Conservation (phyloP, 2,113 vertebrate species). For the Speoplatyrhinus poulsoni region DNA sequence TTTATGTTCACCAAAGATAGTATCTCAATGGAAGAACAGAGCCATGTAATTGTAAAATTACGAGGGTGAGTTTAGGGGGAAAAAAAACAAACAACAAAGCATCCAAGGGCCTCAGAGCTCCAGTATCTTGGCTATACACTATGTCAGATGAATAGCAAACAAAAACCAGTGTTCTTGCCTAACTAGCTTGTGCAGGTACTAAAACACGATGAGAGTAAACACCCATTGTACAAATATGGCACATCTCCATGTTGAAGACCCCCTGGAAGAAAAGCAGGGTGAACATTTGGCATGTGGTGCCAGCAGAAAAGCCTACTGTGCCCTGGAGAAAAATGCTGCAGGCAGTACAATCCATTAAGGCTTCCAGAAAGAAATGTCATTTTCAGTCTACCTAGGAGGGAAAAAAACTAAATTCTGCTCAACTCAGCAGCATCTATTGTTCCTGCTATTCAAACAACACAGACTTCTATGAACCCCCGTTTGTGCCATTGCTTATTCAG, state of each 20-base stretch:
- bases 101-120: slow-evolving; percentile 44
- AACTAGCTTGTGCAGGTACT: slow-evolving; percentile 47
- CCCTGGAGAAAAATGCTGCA: slow-evolving; percentile 21
- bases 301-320: slow-evolving; percentile 11
- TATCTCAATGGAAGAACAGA: slow-evolving; percentile 69
- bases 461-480: slow-evolving; percentile 11
- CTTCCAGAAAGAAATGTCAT: slow-evolving; percentile 23
- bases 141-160: slow-evolving; percentile 56
- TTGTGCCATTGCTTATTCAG: slow-evolving; percentile 53
- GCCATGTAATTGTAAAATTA: slow-evolving; percentile 68
- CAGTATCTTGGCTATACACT: slow-evolving; percentile 47
- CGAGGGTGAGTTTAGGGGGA: slow-evolving; percentile 58
- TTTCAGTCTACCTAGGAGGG: not conserved
- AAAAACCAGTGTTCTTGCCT: slow-evolving; percentile 54
- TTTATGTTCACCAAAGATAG: slow-evolving; percentile 64
- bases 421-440: slow-evolving; percentile 27
- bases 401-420: slow-evolving; percentile 1
- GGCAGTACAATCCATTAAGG: slow-evolving; percentile 20
- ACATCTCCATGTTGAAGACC: slow-evolving; percentile 9
- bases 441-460: slow-evolving; percentile 26
- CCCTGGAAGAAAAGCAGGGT: slow-evolving; percentile 12
- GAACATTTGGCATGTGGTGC: slow-evolving; percentile 1
- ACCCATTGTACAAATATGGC: not conserved
- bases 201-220: slow-evolving; percentile 16
- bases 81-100: slow-evolving; percentile 55